Percentiles rank a stretch among this genome's conserved stretches.
Conservation (phyloP, 2,888 invertebrate species). For the Noctua janthe region DNA sequence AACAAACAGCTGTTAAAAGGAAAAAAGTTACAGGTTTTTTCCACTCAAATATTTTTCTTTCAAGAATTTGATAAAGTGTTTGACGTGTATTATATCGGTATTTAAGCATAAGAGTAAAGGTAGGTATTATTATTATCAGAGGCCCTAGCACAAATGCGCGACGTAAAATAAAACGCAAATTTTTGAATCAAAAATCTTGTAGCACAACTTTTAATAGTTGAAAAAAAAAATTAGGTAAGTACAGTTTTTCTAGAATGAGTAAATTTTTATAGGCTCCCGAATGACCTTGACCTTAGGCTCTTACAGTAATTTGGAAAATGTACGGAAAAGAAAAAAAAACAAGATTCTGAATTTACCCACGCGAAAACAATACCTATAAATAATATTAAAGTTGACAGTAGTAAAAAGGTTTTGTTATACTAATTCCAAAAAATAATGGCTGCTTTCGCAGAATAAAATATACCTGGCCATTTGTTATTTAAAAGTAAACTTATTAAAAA, state of each 20-base stretch:
- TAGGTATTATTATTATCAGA: neutral
- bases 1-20: conserved; percentile 28
- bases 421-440: neutral
- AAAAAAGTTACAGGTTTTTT: neutral
- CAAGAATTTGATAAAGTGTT: conserved; percentile 1
- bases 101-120: conserved; percentile 8
- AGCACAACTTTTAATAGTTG: too few relatives aligned
- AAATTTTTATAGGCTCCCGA: neutral
- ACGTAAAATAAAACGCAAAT: neutral
- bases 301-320: too few relatives aligned
- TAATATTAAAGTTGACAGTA: neutral
- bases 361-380: neutral
- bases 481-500: neutral
- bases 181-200: too few relatives aligned
- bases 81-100: neutral
- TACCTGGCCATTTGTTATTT: neutral
- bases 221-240: too few relatives aligned
- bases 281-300: neutral
- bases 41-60: conserved; percentile 12
- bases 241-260: neutral
- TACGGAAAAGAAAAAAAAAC: neutral
- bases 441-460: neutral
- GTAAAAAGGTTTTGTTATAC: neutral
- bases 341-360: neutral
- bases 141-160: neutral